Conservation (phyloP, 2,888 invertebrate genomes). For the Eupeodes luniger region DNA sequence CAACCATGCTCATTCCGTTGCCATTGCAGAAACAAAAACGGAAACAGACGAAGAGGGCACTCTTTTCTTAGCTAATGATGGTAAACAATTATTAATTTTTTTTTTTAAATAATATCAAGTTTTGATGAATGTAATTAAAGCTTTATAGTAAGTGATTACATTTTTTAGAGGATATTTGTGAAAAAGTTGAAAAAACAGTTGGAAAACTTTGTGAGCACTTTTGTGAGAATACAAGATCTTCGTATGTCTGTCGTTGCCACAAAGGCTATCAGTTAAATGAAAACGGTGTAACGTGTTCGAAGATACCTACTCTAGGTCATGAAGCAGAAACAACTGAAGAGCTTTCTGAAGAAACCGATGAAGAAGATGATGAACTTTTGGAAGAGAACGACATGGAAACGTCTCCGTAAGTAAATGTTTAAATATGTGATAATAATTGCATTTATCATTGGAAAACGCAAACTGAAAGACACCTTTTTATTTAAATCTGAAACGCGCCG, state of each 20-base stretch:
- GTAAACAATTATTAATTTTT: slow-evolving; percentile 18
- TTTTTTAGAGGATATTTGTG: slow-evolving; percentile 85
- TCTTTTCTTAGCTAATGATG: slow-evolving; percentile 62
- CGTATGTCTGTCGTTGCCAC: slow-evolving; percentile 85
- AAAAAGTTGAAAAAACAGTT: slow-evolving; percentile 82
- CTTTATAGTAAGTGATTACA: background rate
- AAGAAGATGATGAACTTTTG: slow-evolving; percentile 48
- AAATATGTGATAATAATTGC: background rate
- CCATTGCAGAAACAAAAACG: background rate
- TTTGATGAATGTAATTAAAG: too few relatives aligned
- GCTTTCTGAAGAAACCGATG: slow-evolving; percentile 65
- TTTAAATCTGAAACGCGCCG: too few relatives aligned
- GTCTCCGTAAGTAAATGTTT: slow-evolving; percentile 25
- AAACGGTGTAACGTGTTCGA: slow-evolving; percentile 85
- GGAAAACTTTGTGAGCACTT: slow-evolving; percentile 85
- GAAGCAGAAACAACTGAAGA: slow-evolving; percentile 71
- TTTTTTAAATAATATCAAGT: background rate
- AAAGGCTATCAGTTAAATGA: slow-evolving; percentile 84
- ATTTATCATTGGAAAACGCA: background rate
- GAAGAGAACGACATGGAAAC: slow-evolving; percentile 40
- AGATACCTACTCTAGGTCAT: slow-evolving; percentile 42
- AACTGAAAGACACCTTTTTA: background rate
- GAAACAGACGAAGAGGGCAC: slow-evolving; percentile 46
- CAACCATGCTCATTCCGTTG: slow-evolving; percentile 65
- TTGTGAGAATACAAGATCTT: slow-evolving; percentile 86